Conservation (phyloP, 2,113 vertebrate genomes). For the Thunnus thynnus region DNA sequence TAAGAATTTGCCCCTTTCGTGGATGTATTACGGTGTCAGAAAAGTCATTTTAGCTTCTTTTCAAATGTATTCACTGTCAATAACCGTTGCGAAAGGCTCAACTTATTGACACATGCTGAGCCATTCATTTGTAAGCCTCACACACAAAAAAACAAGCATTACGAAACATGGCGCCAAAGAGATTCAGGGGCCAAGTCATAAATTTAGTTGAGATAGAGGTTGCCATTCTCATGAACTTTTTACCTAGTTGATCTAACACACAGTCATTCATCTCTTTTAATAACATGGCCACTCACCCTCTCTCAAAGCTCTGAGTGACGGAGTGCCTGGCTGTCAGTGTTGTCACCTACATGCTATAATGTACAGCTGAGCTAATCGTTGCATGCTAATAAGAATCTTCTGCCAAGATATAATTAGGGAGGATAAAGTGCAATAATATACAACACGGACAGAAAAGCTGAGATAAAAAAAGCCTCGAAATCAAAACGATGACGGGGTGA, state of each 20-base stretch:
- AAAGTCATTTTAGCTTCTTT: neutral
- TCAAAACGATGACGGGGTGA: constrained; percentile 56
- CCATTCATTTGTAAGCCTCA: constrained; percentile 52
- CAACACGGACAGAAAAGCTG: neutral
- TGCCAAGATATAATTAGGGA: constrained; percentile 23
- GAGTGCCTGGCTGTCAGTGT: constrained; percentile 29
- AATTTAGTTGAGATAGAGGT: constrained; percentile 75
- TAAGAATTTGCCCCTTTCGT: neutral
- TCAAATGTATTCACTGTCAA: neutral
- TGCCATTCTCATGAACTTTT: constrained; percentile 81
- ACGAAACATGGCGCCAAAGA: constrained; percentile 70
- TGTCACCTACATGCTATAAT: constrained; percentile 13
- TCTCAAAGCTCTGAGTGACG: constrained; percentile 40
- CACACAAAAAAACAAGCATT: constrained; percentile 68
- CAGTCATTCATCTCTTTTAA: constrained; percentile 68
- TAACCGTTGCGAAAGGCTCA: constrained; percentile 45
- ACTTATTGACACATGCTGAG: constrained; percentile 61
- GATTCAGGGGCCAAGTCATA: constrained; percentile 71
- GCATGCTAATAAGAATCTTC: constrained; percentile 24
- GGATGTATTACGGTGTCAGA: neutral
- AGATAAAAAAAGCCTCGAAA: constrained; percentile 11
- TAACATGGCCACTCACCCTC: constrained; percentile 21
- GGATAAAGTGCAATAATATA: neutral
- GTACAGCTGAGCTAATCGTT: neutral
- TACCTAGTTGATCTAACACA: constrained; percentile 69